Base-by-base conservation (phyloP, 53 echinoderm and acorn worm genomes). In the Apostichopus leukothele region DNA sequence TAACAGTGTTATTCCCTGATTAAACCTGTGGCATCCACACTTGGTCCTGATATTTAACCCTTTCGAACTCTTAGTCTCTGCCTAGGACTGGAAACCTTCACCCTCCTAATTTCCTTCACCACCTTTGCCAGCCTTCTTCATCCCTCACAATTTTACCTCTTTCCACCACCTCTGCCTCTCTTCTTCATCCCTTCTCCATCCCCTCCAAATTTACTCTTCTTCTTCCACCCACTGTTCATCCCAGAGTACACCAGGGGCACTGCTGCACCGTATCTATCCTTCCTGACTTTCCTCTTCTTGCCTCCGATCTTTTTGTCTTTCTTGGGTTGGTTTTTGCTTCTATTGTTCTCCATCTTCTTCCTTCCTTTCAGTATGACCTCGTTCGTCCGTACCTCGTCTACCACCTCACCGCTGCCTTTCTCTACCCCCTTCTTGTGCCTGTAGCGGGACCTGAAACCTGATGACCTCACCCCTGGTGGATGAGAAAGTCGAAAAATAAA, bases 341-440 rank as follows among this genome's bases (percentile, higher is more conserved):
- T 88, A 55, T 93, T 88, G 66, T 81, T 88, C 71, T 91, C 91
- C 89, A 89, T 92, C 16, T 90, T 88, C 86, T 93, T 93, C 80
- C 96, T 86, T 10, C 75, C 68, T 87, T 96, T 96, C 92, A 96
- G 54, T 78, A 96, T 91, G 54, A 90, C 89, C 8, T 96, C 96
- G 18, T 93, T 92, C 12, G 86, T 84, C 76, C 89, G 83, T 1
- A 94, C 91, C 76, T 92, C 92, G 10, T 89, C 86, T 4, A 61
- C 51, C 10, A 51, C 83, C 0, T 86, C 81, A 20, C 60, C 84
- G 81, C 79, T 67, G 5, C 79, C 88, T 81, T 93, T 89, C 78
- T 75, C 68, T 8, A 60, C 75, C 5, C 88, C 88, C 88, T 86
- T 67, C 51, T 75, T 74, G 75, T 87, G 88, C 52, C 88, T 13